A percentile compares a stretch with the other conserved stretches of the same genome.
Conservation (phyloP, 2,113 vertebrate species). For the Zosterops lateralis region DNA sequence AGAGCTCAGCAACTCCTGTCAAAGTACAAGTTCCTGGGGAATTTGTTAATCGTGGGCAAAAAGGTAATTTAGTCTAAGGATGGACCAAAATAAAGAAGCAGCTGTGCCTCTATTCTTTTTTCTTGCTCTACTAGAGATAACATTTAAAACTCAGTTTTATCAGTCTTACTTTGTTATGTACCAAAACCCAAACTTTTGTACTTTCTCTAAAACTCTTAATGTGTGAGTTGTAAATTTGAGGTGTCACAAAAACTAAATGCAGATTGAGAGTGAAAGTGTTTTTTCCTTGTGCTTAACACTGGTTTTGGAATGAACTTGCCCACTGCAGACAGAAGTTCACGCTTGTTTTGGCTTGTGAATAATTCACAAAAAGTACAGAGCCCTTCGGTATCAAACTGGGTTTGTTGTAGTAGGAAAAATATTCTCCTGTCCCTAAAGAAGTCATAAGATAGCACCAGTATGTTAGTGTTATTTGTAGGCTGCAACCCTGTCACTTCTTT, state of each 20-base stretch:
- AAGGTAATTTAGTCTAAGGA: slow-evolving; percentile 73
- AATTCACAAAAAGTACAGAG: background rate
- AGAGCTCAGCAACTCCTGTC: slow-evolving; percentile 87
- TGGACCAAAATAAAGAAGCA: background rate
- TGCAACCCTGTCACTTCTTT: background rate
- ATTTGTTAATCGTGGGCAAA: slow-evolving; percentile 79
- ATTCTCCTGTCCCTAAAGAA: background rate
- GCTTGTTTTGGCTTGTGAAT: background rate
- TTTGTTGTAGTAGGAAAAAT: background rate
- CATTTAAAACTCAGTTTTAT: background rate
- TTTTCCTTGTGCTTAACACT: background rate
- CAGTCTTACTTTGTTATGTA: accelerated
- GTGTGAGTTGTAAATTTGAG: background rate
- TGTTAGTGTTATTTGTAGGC: background rate
- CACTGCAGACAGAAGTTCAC: accelerated
- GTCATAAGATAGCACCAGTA: background rate
- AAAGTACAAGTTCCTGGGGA: slow-evolving; percentile 84
- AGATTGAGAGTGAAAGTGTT: background rate
- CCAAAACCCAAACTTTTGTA: accelerated
- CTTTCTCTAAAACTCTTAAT: background rate
- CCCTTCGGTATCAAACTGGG: background rate
- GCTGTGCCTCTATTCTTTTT: accelerated
- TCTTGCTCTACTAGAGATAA: background rate
- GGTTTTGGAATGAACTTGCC: background rate
- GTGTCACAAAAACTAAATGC: background rate